Percentiles rank a stretch among this genome's conserved stretches.
Conservation (phyloP, 2,888 invertebrate species). For the Platynereis dumerilii region DNA sequence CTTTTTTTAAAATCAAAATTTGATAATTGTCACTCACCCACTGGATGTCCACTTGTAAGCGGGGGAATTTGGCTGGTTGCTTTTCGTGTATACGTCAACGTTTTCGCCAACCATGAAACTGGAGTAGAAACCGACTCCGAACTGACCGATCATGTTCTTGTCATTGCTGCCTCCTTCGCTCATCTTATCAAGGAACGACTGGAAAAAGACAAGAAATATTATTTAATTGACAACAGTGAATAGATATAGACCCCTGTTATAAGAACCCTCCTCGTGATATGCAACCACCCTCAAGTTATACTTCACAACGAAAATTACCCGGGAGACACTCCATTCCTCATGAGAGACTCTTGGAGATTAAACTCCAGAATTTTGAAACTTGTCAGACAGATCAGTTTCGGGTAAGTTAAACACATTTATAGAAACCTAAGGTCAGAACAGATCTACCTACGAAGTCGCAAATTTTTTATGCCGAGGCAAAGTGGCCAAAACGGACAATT, state of each 20-base stretch:
- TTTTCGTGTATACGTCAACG: slow-evolving; percentile 87
- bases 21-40: slow-evolving; percentile 75
- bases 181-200: slow-evolving; percentile 79
- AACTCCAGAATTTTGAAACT: background rate
- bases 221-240: too few relatives aligned
- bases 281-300: background rate
- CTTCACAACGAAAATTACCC: background rate
- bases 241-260: too few relatives aligned
- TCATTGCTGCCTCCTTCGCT: slow-evolving; percentile 50
- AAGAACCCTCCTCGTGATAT: too few relatives aligned
- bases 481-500: too few relatives aligned
- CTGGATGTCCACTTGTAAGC: slow-evolving; percentile 90
- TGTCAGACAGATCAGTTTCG: too few relatives aligned
- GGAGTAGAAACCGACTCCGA: slow-evolving; percentile 98
- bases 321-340: background rate
- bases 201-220: background rate
- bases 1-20: too few relatives aligned
- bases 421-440: too few relatives aligned
- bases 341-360: background rate
- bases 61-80: slow-evolving; percentile 69
- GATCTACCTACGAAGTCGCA: too few relatives aligned
- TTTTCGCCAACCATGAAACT: slow-evolving; percentile 96
- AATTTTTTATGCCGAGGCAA: too few relatives aligned
- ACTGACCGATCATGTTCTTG: slow-evolving; percentile 73
- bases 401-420: too few relatives aligned